Conservation (phyloP, 2,113 vertebrate species). For the Microcebus jonahi region DNA sequence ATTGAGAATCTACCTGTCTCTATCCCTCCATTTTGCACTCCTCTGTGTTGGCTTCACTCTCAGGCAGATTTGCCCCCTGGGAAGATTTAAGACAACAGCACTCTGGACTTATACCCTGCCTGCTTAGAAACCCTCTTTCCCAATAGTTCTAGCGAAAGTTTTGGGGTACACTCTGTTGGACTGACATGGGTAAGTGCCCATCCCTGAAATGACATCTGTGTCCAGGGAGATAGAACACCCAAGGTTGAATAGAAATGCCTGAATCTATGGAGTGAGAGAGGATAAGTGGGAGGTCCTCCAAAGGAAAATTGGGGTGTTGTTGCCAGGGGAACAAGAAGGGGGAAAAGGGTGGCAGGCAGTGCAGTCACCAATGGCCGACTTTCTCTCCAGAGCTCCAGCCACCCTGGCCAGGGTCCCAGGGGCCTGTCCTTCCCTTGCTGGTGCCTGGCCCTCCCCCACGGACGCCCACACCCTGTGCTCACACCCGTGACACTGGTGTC, state of each 20-base stretch:
- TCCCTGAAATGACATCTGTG: too few relatives aligned
- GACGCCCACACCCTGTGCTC: too few relatives aligned
- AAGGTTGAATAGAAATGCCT: too few relatives aligned
- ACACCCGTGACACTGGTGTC: accelerated
- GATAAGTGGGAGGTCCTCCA: accelerated
- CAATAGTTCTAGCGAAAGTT: not conserved
- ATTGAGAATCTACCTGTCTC: not conserved
- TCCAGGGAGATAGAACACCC: not conserved
- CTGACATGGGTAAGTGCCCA: accelerated
- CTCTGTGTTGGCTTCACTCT: not conserved
- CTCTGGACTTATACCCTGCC: not conserved
- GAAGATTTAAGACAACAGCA: not conserved
- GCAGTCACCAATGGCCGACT: accelerated
- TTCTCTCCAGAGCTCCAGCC: not conserved
- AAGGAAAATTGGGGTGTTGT: not conserved
- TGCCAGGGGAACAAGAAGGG: accelerated
- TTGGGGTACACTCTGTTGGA: not conserved
- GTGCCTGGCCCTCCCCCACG: accelerated
- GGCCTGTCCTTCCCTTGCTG: not conserved
- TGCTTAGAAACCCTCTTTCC: not conserved
- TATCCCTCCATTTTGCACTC: not conserved
- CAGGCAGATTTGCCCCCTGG: not conserved
- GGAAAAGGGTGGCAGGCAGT: accelerated
- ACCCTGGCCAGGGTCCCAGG: too few relatives aligned
- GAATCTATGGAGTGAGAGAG: too few relatives aligned